A percentile compares a stretch with the other conserved stretches of the same genome.
Conservation (phyloP, 2,113 vertebrate genomes). For the Toxotes jaculatrix region DNA sequence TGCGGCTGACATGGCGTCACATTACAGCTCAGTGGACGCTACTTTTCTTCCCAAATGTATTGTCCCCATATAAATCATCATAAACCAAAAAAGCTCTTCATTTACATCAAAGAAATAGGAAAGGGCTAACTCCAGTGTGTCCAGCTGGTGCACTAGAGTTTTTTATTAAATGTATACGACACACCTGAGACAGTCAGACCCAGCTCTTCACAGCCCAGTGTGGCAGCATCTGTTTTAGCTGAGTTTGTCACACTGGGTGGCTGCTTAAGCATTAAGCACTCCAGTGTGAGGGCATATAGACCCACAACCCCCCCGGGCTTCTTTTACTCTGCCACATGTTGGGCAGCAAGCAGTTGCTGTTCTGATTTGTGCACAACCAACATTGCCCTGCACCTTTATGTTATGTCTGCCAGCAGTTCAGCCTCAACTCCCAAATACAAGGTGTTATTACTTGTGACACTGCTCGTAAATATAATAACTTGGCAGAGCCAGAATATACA, state of each 20-base stretch:
- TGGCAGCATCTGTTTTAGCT: conserved; percentile 50
- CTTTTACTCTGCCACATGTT: conserved; percentile 47
- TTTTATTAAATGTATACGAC: conserved; percentile 32
- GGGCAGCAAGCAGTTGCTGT: conserved; percentile 20
- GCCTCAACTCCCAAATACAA: neutral
- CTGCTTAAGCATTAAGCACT: conserved; percentile 61
- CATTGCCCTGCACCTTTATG: conserved; percentile 14
- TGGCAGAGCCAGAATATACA: neutral
- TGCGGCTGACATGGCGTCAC: neutral
- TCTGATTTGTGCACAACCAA: conserved; percentile 47
- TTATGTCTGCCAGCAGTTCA: conserved; percentile 4
- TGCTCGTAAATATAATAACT: neutral
- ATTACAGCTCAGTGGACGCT: conserved; percentile 1
- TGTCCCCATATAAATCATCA: neutral
- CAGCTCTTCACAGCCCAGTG: conserved; percentile 42
- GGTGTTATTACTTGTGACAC: too few species aligned
- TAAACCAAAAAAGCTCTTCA: conserved; percentile 10
- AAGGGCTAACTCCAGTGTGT: neutral
- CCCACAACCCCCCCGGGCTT: conserved; percentile 14
- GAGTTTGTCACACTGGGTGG: conserved; percentile 64
- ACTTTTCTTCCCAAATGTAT: neutral
- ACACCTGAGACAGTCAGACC: conserved; percentile 25
- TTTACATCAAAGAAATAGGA: conserved; percentile 2
- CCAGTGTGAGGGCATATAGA: conserved; percentile 44
- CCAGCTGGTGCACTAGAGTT: neutral